Evolutionary conservation across 2,888 invertebrate species (phyloP).

Genomic region (Trachelus iudaicus): DNA sequence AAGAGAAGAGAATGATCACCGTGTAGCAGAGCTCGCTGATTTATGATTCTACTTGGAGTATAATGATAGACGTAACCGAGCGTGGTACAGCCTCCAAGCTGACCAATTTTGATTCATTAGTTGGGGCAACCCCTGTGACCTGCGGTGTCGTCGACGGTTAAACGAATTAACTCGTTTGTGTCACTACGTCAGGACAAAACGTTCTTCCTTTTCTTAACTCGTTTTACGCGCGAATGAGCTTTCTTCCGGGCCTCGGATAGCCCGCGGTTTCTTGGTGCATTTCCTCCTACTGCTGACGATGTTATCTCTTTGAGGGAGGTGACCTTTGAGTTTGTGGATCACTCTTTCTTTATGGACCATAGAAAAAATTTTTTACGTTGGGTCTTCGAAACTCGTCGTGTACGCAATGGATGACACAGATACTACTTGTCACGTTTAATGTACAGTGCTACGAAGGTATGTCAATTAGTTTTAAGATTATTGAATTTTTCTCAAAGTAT

Average conservation of each 20-base stretch:
- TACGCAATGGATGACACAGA: background rate
- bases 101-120: conserved; percentile 49
- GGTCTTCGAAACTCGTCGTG: background rate
- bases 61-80: background rate
- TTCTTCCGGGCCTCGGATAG: background rate
- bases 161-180: conserved; percentile 48
- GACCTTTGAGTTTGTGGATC: background rate
- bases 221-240: background rate
- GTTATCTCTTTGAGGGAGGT: background rate
- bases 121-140: conserved; percentile 46
- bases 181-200: conserved; percentile 20
- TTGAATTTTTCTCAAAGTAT: background rate
- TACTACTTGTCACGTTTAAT: background rate
- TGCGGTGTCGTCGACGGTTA: conserved; percentile 37
- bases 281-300: background rate
- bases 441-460: background rate
- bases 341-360: background rate
- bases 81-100: conserved; percentile 8
- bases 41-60: background rate
- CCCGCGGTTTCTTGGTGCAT: background rate
- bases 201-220: background rate
- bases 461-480: background rate
- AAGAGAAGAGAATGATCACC: background rate
- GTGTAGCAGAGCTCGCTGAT: background rate
- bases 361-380: background rate